phyloP scores from a whole-genome alignment of 2,888 invertebrate genomes.

The Thymelicus lineola region DNA sequence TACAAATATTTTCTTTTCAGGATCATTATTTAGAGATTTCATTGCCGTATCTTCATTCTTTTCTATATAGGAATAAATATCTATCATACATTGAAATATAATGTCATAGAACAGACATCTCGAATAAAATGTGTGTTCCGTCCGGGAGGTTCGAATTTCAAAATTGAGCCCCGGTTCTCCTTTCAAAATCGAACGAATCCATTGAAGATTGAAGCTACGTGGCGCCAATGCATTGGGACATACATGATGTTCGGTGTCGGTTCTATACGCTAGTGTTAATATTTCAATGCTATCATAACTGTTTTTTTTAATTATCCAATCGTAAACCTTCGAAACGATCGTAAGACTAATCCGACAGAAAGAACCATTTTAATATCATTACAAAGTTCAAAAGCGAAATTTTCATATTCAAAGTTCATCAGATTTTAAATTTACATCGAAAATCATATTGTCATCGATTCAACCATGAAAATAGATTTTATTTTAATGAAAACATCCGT shows the following conservation, averaged over 20 bases:
- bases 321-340: background rate
- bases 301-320: background rate
- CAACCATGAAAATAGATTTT: constrained; percentile 55
- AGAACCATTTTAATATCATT: constrained; percentile 34
- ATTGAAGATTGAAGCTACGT: too few species aligned
- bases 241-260: too few species aligned
- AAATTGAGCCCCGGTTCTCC: too few species aligned
- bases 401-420: constrained; percentile 46
- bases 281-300: background rate
- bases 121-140: too few species aligned
- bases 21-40: background rate
- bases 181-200: too few species aligned
- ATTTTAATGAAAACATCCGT: constrained; percentile 49
- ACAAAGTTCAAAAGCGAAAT: constrained; percentile 36
- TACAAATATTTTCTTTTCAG: constrained; percentile 3
- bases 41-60: background rate
- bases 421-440: constrained; percentile 59
- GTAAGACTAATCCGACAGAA: constrained; percentile 30
- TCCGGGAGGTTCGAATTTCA: too few species aligned
- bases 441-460: constrained; percentile 68
- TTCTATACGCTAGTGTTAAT: too few species aligned
- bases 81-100: too few species aligned
- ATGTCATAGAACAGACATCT: too few species aligned
- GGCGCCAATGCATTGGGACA: too few species aligned
- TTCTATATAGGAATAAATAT: background rate